Evolutionary conservation across 2,888 invertebrate species (phyloP), one percentile per base, ranked within the genome.

Genomic region (Dryococelus australis): DNA sequence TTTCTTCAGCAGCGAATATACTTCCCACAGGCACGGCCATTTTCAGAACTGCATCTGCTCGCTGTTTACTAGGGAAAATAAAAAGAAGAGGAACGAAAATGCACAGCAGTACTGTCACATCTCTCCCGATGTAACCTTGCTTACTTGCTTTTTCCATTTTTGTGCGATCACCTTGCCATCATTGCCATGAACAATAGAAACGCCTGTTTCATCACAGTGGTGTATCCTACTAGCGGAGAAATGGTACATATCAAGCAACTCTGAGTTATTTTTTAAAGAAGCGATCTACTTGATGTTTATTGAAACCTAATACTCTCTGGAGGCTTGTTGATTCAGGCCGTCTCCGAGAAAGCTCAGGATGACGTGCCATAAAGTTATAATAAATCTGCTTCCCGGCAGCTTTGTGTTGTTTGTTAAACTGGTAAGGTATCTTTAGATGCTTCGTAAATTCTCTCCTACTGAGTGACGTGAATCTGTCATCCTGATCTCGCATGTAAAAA

Each of bases 101-200:
- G 65, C 65, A 65, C 65, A 65, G 65, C 16, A 65, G 24, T 20
- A 65, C 20, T 16, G 65, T 65, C 16, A 65, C 24, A 65, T 65
- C 16, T 65, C 16, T 65, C 65, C 65, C 65, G 5, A 5, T 65
- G 13, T 65, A 9, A 65, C 24, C 65, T 65, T 65, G 65, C 65
- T 65, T 20, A 65, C 65, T 65, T 65, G 13, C 26, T 27, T 81
- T 27, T 81, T 35, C 27, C 81, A 10, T 20, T 81, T 81, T 81
- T 35, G 81, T 81, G 81, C 12, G 28, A 81, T 81, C 81, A 81
- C 81, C 27, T 81, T 81, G 12, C 8, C 81, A 81, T 81, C 81
- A 35, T 81, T 81, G 81, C 26, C 81, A 81, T 81, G 81, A n/a
- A n/a, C n/a, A n/a, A n/a, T n/a, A n/a, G n/a, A n/a, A n/a, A n/a